Evolutionary conservation across 2,888 invertebrate species (phyloP).

Genomic region (Ptilodon capucinus): DNA sequence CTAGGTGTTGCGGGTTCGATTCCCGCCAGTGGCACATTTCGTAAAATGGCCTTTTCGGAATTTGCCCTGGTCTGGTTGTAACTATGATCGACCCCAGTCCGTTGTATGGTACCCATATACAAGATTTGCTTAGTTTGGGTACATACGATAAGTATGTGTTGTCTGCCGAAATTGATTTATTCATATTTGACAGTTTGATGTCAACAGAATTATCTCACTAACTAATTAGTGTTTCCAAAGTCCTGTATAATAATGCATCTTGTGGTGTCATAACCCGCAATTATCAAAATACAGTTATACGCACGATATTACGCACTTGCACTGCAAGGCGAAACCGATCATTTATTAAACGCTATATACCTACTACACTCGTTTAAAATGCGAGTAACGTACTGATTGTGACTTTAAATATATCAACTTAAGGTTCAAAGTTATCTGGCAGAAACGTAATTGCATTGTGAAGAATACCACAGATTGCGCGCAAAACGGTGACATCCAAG

Average conservation of each 20-base stretch:
- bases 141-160: too few species aligned
- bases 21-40: too few species aligned
- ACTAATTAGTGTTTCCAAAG: neutral
- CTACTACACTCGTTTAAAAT: slow-evolving; percentile 36
- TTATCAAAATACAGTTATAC: slow-evolving; percentile 3
- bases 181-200: too few species aligned
- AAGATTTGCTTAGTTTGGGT: too few species aligned
- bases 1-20: too few species aligned
- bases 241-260: neutral
- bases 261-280: neutral
- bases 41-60: too few species aligned
- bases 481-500: slow-evolving; percentile 36
- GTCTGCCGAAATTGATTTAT: too few species aligned
- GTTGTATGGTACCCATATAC: too few species aligned
- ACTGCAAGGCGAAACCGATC: slow-evolving; percentile 44
- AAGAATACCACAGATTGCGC: slow-evolving; percentile 43
- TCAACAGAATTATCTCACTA: too few species aligned
- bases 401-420: slow-evolving; percentile 7
- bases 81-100: too few species aligned
- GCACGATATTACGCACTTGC: slow-evolving; percentile 50
- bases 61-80: too few species aligned
- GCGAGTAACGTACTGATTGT: slow-evolving; percentile 10
- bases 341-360: slow-evolving; percentile 39
- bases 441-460: slow-evolving; percentile 26
- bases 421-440: slow-evolving; percentile 22